Conservation (phyloP, 2,888 invertebrate genomes). For the Cephonodes hylas region DNA sequence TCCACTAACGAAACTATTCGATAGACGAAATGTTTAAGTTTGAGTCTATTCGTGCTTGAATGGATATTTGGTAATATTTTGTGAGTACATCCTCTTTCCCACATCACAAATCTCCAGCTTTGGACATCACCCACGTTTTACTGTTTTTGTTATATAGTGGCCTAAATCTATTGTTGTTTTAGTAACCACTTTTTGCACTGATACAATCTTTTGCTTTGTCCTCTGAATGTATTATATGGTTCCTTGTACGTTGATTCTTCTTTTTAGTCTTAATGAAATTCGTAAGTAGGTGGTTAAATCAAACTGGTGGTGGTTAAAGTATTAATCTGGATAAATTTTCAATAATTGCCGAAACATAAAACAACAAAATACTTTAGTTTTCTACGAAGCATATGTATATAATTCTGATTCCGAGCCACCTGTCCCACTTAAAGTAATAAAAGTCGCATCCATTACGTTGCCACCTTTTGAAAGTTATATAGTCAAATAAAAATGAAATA, state of each 20-base stretch:
- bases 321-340: too few species aligned
- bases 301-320: too few species aligned
- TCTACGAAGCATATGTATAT: too few species aligned
- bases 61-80: background rate
- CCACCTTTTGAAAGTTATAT: constrained; percentile 1
- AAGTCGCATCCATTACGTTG: background rate
- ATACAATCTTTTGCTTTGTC: background rate
- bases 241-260: background rate
- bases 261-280: too few species aligned
- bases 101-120: background rate
- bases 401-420: background rate
- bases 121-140: background rate
- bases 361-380: too few species aligned
- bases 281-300: too few species aligned
- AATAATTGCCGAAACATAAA: too few species aligned
- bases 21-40: background rate
- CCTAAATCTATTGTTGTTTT: background rate
- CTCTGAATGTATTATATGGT: background rate
- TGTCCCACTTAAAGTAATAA: background rate
- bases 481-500: background rate
- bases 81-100: background rate
- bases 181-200: background rate
- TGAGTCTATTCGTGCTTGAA: background rate
- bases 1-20: constrained; percentile 1
- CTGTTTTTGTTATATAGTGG: background rate